phyloP scores from a whole-genome alignment of 2,797 vertebrate genomes.

The Martes flavigula region DNA sequence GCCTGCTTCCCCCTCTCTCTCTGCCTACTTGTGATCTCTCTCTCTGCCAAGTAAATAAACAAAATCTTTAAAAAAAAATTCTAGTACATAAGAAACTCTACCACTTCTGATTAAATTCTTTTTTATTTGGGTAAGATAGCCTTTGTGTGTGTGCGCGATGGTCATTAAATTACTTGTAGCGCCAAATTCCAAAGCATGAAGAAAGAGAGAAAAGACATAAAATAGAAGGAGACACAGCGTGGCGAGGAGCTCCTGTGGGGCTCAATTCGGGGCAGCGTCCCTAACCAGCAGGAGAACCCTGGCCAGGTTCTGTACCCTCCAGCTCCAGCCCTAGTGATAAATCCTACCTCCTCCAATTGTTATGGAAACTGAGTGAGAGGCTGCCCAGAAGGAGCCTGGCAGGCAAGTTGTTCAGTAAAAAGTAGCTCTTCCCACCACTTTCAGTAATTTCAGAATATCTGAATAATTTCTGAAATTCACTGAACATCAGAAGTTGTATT shows the following conservation, averaged over 20 bases:
- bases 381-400: background rate
- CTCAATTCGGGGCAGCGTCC: no score
- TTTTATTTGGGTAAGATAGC: background rate
- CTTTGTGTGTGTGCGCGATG: background rate
- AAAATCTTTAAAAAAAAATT: background rate
- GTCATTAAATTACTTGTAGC: background rate
- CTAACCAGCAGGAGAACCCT: background rate
- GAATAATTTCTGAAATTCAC: background rate
- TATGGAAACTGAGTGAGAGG: background rate
- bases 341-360: background rate
- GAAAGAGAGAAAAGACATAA: background rate
- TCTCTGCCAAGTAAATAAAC: no score
- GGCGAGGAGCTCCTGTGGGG: fast-evolving
- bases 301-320: background rate
- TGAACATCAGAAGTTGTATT: background rate
- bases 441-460: background rate
- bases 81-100: background rate
- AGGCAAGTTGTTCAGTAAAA: background rate
- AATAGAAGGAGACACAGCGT: background rate
- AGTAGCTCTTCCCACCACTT: background rate
- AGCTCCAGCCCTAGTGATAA: background rate
- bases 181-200: background rate
- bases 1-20: no score
- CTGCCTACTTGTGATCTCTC: no score
- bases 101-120: background rate